Base-by-base conservation (phyloP, 2,888 invertebrate species). In the Spodoptera littoralis region DNA sequence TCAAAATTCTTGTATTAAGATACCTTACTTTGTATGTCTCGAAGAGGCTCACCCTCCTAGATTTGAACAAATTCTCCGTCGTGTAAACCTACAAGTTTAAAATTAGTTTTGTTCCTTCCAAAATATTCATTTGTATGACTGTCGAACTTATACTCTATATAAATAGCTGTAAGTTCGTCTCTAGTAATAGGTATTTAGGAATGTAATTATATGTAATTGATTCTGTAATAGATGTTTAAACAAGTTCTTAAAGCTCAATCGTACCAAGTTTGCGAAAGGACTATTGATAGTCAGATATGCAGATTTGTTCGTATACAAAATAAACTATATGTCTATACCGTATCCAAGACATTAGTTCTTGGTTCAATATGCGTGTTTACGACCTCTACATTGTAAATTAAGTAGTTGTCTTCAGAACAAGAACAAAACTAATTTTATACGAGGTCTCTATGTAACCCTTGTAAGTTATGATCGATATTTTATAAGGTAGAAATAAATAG, bases 401-500 rank as follows among this genome's bases (percentile, higher is more conserved):
- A 30, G 18, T 9, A 9, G 36, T 36, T 36, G 36, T 36, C 36
- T 36, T 6, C 36, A 36, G 36, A 36, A 36, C 6, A 36, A 36
- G 45, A 57, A 63, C 60, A 70, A 59, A 63, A 74, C 63, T 67
- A 69, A 59, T 72, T 77, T 68, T 65, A 66, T 64, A 52, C 52
- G 36, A 46, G 65, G 62, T 49, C 60, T 36, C 36, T 69, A 52
- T 76, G 60, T 71, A 76, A 72, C 73, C 70, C 63, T 80, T 59
- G 60, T 83, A 81, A 83, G 76, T 82, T 81, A 80, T 84, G 79
- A 81, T 79, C 73, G 72, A 71, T 84, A 81, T 77, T 77, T 76
- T 80, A 47, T 85, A 84, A 84, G 82, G 73, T 83, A 82, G 80
- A 65, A 36, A 70, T 76, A 73, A 73, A 75, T 75, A 73, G 70